Percentiles rank a stretch among this genome's conserved stretches.
Conservation (phyloP, 1,140 invertebrate species). For the Calephelis nemesis region DNA sequence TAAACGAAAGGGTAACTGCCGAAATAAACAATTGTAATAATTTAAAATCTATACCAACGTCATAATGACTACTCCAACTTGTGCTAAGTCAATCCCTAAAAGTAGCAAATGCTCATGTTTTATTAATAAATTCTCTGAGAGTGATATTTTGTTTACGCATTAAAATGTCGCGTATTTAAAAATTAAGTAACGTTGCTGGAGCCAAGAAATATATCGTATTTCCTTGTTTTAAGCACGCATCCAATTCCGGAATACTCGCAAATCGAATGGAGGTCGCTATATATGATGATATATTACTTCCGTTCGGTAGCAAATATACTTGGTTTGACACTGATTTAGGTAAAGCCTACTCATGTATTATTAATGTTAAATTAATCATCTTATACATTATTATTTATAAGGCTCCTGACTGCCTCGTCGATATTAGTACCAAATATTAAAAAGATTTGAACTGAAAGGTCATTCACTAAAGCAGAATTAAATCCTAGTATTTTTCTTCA, state of each 20-base stretch:
- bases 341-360: slow-evolving; percentile 17
- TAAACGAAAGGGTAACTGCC: background rate
- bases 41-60: background rate
- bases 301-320: slow-evolving; percentile 15
- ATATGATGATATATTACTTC: slow-evolving; percentile 16
- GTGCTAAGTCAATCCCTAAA: background rate
- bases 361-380: slow-evolving; percentile 11
- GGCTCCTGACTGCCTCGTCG: background rate
- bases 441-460: background rate
- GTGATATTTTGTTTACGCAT: slow-evolving; percentile 1
- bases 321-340: slow-evolving; percentile 16
- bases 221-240: slow-evolving; percentile 14
- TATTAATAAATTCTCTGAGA: background rate
- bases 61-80: background rate
- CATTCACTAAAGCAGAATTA: too few relatives aligned
- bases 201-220: slow-evolving; percentile 16
- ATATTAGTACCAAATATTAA: background rate
- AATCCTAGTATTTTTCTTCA: too few relatives aligned
- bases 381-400: slow-evolving; percentile 14
- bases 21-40: background rate
- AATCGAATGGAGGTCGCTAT: slow-evolving; percentile 16
- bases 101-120: background rate
- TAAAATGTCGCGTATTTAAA: slow-evolving; percentile 1
- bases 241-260: slow-evolving; percentile 2
- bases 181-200: slow-evolving; percentile 4